Conservation (phyloP, 2,797 vertebrate species). For the Spondyliosoma cantharus region DNA sequence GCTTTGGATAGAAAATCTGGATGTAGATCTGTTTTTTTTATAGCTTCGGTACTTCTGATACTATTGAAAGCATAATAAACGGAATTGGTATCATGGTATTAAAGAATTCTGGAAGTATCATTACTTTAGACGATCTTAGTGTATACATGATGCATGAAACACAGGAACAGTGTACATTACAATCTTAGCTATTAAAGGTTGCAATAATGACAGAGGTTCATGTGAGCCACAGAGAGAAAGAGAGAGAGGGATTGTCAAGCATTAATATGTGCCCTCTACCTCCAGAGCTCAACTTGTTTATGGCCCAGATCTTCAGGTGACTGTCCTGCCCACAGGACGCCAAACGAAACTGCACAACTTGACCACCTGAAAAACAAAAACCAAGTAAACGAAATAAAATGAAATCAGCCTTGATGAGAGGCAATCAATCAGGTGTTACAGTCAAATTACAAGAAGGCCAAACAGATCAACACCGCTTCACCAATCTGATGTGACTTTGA, state of each 20-base stretch:
- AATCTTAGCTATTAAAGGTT: neutral
- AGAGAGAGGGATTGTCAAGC: neutral
- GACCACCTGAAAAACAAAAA: conserved; percentile 58
- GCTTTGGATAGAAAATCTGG: too few species aligned
- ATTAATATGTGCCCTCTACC: conserved; percentile 76
- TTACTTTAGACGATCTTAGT: neutral
- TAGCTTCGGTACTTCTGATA: too few species aligned
- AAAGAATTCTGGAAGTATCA: too few species aligned
- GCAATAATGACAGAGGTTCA: neutral
- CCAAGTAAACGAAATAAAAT: neutral
- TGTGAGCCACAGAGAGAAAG: neutral
- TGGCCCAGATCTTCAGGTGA: conserved; percentile 90
- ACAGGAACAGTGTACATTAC: neutral
- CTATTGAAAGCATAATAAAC: too few species aligned
- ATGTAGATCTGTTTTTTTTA: too few species aligned
- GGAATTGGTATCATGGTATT: too few species aligned
- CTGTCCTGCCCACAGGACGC: conserved; percentile 96
- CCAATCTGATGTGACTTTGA: neutral
- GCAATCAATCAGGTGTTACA: too few species aligned
- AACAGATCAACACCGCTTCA: neutral
- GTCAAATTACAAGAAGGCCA: neutral
- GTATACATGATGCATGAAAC: neutral
- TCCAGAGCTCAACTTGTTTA: conserved; percentile 79
- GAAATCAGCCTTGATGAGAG: neutral
- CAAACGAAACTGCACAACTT: conserved; percentile 83